Evolutionary conservation across 1,140 invertebrate genomes (phyloP).

Genomic region (Hestina assimilis): DNA sequence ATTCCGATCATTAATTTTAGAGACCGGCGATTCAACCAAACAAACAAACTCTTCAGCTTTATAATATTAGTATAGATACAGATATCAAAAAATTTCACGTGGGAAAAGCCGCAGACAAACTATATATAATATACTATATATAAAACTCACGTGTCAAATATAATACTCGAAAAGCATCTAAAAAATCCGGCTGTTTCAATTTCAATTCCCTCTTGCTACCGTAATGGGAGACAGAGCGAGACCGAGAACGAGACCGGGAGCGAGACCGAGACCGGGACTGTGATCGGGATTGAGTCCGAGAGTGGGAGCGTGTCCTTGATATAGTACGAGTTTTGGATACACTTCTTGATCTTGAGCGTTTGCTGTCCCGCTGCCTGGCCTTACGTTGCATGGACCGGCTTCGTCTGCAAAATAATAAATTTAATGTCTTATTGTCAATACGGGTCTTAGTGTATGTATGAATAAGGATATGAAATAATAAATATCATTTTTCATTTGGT

Average conservation of each 20-base stretch:
- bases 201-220: slow-evolving; percentile 32
- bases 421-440: too few relatives aligned
- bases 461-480: too few relatives aligned
- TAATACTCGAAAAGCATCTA: slow-evolving; percentile 58
- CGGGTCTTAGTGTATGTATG: too few relatives aligned
- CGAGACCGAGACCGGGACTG: slow-evolving; percentile 26
- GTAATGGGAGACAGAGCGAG: slow-evolving; percentile 25
- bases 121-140: too few relatives aligned
- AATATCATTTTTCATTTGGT: too few relatives aligned
- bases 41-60: too few relatives aligned
- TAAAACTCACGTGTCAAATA: slow-evolving; percentile 51
- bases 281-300: slow-evolving; percentile 31
- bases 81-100: too few relatives aligned
- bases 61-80: too few relatives aligned
- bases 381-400: slow-evolving; percentile 43
- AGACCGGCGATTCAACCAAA: too few relatives aligned
- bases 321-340: slow-evolving; percentile 24
- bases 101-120: too few relatives aligned
- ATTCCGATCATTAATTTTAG: too few relatives aligned
- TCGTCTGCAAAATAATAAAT: slow-evolving; percentile 27
- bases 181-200: slow-evolving; percentile 43
- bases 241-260: slow-evolving; percentile 28
- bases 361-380: slow-evolving; percentile 20
- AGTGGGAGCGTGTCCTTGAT: too few relatives aligned
- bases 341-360: slow-evolving; percentile 32